A percentile compares a stretch with the other conserved stretches of the same genome.
Conservation (phyloP, 2,888 invertebrate species). For the Drosophila affinis region DNA sequence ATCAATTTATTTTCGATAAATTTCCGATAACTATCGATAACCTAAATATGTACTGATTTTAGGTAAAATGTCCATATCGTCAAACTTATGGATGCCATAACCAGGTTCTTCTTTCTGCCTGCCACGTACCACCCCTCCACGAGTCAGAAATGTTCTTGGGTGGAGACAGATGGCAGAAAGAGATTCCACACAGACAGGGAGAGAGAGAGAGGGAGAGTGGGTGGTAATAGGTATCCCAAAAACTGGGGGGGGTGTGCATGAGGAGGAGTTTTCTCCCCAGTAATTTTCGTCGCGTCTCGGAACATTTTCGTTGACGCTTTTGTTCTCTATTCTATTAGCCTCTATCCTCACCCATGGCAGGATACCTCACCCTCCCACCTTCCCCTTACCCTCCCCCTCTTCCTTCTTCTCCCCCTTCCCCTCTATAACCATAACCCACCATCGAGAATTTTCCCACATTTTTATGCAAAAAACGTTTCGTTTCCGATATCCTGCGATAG, state of each 20-base stretch:
- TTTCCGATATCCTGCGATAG: conserved; percentile 31
- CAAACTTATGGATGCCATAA: no score
- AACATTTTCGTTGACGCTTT: conserved; percentile 66
- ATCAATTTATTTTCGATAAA: no score
- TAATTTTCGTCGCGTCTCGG: conserved; percentile 55
- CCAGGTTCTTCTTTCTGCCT: no score
- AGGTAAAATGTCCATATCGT: no score
- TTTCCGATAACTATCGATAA: no score
- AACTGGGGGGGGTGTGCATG: no score
- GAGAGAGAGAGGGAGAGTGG: no score
- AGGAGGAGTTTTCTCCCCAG: neutral
- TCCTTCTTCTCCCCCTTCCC: no score
- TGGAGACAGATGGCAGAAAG: neutral
- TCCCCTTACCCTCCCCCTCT: no score
- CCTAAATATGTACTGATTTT: no score
- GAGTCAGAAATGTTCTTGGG: neutral
- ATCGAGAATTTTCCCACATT: conserved; percentile 46
- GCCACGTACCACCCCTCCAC: neutral
- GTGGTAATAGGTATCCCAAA: neutral
- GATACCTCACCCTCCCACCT: no score
- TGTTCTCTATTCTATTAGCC: conserved; percentile 65
- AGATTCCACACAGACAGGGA: neutral
- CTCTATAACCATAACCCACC: neutral
- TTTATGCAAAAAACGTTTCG: conserved; percentile 65
- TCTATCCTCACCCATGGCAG: conserved; percentile 12